Evolutionary conservation across 2,797 vertebrate species (phyloP).

Genomic region (Iguana delicatissima): DNA sequence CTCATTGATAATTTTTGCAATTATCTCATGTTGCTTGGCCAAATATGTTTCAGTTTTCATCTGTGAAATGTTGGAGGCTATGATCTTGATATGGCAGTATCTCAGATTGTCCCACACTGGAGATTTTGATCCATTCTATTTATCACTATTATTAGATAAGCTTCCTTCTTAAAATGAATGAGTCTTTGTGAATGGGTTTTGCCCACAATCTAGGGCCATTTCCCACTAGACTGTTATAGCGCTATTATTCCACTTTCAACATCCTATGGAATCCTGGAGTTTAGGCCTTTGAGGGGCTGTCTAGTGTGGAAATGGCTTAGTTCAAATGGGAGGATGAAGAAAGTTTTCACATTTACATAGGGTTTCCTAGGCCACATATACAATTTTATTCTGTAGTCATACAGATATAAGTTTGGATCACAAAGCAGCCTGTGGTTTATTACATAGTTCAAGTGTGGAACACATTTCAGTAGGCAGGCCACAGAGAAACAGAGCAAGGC

Average conservation of each 20-base stretch:
- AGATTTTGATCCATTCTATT: background rate
- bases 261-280: too few relatives aligned
- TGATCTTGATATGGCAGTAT: background rate
- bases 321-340: background rate
- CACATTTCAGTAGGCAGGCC: conserved; percentile 39
- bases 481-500: conserved; percentile 39
- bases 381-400: background rate
- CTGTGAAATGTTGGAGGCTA: too few relatives aligned
- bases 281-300: too few relatives aligned
- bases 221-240: too few relatives aligned
- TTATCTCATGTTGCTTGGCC: too few relatives aligned
- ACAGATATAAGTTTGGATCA: background rate
- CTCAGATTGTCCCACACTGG: background rate
- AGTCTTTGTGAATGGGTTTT: background rate
- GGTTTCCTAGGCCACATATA: background rate
- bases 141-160: background rate
- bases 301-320: too few relatives aligned
- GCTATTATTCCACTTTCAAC: too few relatives aligned
- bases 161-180: background rate
- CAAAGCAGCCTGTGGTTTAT: background rate
- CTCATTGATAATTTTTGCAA: too few relatives aligned
- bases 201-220: background rate
- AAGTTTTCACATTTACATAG: background rate
- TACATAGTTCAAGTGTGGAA: background rate
- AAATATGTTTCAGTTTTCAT: too few relatives aligned